These are phyloP conservation scores for Brachyalestes nurse DNA, from an alignment of 2,797 vertebrate species.

Conservation along the genomic window DNA sequence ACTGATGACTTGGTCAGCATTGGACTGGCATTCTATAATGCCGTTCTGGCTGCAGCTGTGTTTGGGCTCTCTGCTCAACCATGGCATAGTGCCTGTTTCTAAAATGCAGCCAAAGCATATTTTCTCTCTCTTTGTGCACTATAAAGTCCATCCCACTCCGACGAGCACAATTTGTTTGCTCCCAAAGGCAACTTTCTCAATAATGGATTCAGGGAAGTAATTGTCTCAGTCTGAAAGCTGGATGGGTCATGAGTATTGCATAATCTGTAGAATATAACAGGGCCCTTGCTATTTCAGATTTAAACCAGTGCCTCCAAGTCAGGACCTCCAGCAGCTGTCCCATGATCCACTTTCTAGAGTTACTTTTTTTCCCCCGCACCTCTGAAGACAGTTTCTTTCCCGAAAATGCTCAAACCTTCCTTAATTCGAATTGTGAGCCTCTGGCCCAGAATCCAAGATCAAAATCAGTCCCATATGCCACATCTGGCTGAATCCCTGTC, in stretches of 20 bases:
- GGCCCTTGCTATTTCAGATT: neutral
- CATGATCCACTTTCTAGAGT: conserved; percentile 37
- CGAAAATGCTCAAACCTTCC: conserved; percentile 32
- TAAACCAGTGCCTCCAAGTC: conserved; percentile 1
- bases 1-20: conserved; percentile 70
- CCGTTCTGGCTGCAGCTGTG: conserved; percentile 46
- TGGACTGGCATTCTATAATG: conserved; percentile 64
- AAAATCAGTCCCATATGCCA: conserved; percentile 55
- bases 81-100: conserved; percentile 7
- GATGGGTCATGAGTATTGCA: neutral
- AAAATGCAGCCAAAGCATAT: conserved; percentile 35
- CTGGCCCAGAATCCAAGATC: conserved; percentile 43
- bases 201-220: conserved; percentile 10
- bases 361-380: conserved; percentile 19
- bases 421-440: conserved; percentile 42
- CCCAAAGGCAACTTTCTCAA: neutral
- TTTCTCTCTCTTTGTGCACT: conserved; percentile 21
- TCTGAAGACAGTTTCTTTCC: conserved; percentile 40
- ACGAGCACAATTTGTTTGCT: conserved; percentile 3
- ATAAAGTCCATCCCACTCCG: conserved; percentile 19
- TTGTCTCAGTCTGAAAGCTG: conserved; percentile 3
- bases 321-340: conserved; percentile 16
- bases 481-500: conserved; percentile 38
- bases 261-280: conserved; percentile 1
- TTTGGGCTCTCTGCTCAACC: conserved; percentile 36